Conservation (phyloP, 2,113 vertebrate species). For the Serilophus lunatus region DNA sequence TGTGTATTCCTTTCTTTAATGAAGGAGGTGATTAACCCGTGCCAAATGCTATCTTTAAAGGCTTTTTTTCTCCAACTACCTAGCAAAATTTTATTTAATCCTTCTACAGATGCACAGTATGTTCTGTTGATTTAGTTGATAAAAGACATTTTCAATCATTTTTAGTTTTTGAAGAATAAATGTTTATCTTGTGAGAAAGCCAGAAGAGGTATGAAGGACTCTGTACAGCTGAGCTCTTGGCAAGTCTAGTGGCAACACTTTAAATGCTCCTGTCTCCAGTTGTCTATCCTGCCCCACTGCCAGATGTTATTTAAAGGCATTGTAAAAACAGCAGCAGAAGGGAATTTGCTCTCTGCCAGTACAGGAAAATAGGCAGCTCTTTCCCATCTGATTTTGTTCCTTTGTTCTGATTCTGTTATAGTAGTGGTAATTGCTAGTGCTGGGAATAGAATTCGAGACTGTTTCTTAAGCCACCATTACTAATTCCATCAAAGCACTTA, state of each 20-base stretch:
- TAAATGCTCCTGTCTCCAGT: not conserved
- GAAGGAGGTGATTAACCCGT: constrained; percentile 72
- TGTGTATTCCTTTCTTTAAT: constrained; percentile 70
- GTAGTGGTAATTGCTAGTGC: constrained; percentile 14
- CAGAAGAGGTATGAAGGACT: not conserved
- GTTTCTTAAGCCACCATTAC: constrained; percentile 18
- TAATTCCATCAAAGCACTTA: constrained; percentile 41
- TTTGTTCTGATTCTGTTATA: constrained; percentile 32
- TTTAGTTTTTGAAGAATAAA: not conserved
- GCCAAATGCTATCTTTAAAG: constrained; percentile 59
- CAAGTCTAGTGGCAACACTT: not conserved
- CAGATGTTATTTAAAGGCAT: constrained; percentile 26
- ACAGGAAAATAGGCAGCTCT: not conserved
- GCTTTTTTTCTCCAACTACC: constrained; percentile 25
- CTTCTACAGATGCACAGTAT: not conserved
- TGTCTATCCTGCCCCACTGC: not conserved
- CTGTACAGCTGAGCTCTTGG: not conserved
- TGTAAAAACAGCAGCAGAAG: not conserved
- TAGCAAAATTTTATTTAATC: constrained; percentile 37
- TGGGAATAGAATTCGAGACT: not conserved
- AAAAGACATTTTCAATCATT: not conserved
- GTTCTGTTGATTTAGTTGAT: not conserved
- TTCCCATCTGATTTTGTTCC: constrained; percentile 4
- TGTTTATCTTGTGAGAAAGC: not conserved
- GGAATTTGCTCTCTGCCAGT: not conserved